Percentiles rank a stretch among this genome's conserved stretches.
These are phyloP conservation scores for Nemopilema nomurai DNA, from an alignment of 30 jellyfish, hydroid and myxozoan species.

Conservation along the genomic window DNA sequence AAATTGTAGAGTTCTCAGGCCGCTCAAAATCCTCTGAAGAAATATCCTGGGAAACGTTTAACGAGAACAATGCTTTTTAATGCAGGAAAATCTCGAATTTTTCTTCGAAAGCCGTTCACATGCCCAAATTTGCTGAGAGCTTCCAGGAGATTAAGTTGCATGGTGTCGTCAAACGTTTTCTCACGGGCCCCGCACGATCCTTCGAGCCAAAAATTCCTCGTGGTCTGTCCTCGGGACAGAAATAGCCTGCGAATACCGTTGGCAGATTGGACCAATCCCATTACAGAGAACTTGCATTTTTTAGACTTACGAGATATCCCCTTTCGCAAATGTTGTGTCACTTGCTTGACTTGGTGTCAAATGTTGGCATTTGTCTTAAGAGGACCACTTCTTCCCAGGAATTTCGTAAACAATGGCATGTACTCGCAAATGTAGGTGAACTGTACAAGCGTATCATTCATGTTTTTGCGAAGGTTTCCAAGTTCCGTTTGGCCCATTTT, in stretches of 20 bases:
- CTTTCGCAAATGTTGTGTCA: not conserved
- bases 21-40: constrained; percentile 3
- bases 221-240: constrained; percentile 1
- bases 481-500: too few relatives aligned
- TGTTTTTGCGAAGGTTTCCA: too few relatives aligned
- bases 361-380: not conserved
- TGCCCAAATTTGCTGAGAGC: not conserved
- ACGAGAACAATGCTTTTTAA: not conserved
- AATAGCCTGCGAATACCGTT: constrained; percentile 33
- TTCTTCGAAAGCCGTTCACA: constrained; percentile 24
- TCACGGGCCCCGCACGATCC: constrained; percentile 65
- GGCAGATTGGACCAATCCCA: constrained; percentile 3
- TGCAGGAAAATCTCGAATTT: constrained; percentile 19
- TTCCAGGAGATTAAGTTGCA: constrained; percentile 23
- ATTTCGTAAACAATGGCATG: not conserved
- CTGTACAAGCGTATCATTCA: too few relatives aligned
- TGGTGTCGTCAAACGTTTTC: constrained; percentile 30
- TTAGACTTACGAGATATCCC: not conserved
- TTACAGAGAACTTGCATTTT: not conserved
- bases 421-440: not conserved
- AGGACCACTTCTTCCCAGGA: not conserved
- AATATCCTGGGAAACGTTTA: constrained; percentile 16
- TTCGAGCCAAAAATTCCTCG: constrained; percentile 26
- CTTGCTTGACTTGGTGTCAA: too few relatives aligned
- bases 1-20: not conserved